Evolutionary conservation across 30 jellyfish, hydroid and myxozoan species (phyloP), one percentile per base, ranked within the genome.

Genomic region (Chironex yamaguchii): DNA sequence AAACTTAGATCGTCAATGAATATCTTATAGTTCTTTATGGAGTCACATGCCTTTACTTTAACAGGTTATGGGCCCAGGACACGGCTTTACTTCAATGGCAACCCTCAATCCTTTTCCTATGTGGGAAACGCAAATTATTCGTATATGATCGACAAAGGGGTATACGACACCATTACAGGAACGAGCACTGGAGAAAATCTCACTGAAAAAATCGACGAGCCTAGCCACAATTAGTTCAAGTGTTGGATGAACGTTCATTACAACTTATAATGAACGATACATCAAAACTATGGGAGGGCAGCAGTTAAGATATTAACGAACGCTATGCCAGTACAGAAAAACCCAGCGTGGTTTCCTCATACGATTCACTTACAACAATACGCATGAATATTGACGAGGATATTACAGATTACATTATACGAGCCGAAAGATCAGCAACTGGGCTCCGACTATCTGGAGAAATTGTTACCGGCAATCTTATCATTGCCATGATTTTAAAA

Each of bases 61-160:
- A n/a, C n/a, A n/a, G n/a, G 92, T 67, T 67, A 82, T 82, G 79
- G 87, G 92, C 92, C 92, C 92, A 82, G 79, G 54, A 21, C 84
- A 21, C 79, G 87, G 49, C 48, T 67, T 13, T 34, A 35, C 52
- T 66, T 82, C 34, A 66, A 66, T 34, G 84, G 87, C 27, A 69
- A 82, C 2, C 35, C 85, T 17, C 68, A 82, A 33, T 53, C 67
- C 35, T 82, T 53, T 67, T 34, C 64, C 33, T 78, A 82, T 12
- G 52, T 79, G 25, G 79, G 79, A 49, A 67, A 67, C 52, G 24
- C 72, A 35, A 82, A 82, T 52, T 82, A 36, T 20, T 68, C 69
- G 27, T 70, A 29, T 75, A 70, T 75, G 35, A 28, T 17, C 20
- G 84, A 70, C 36, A 34, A 34, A 70, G 84, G 48, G 26, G 26